Evolutionary conservation across 1,140 invertebrate genomes (phyloP).

Genomic region (Aphis craccivora): DNA sequence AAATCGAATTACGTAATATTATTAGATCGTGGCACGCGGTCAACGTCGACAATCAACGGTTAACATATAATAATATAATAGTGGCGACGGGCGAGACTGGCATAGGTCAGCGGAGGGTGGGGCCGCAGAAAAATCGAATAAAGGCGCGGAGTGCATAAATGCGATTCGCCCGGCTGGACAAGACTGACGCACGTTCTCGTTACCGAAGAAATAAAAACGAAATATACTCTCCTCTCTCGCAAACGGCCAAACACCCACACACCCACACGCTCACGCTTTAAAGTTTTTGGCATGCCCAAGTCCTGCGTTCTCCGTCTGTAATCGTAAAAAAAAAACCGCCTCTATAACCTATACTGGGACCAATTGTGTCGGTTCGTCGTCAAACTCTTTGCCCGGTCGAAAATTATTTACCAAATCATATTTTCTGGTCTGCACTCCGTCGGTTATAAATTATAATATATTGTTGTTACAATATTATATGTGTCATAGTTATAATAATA

Average conservation of each 20-base stretch:
- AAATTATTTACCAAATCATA: neutral
- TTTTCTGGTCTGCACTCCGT: neutral
- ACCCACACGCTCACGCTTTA: neutral
- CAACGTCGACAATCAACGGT: neutral
- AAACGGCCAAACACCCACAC: neutral
- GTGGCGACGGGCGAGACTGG: neutral
- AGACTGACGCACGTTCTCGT: neutral
- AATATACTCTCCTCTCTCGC: neutral
- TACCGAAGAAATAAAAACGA: neutral
- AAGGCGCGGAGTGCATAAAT: neutral
- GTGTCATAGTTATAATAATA: too few species aligned
- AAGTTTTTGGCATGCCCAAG: neutral
- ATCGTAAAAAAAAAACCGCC: neutral
- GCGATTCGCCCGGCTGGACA: neutral
- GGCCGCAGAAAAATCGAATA: neutral
- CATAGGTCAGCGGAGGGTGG: neutral
- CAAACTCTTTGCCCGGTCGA: neutral
- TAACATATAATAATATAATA: neutral
- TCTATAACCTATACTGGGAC: neutral
- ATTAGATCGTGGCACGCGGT: neutral
- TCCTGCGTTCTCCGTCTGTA: neutral
- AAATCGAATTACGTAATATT: constrained; percentile 1
- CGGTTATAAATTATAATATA: neutral
- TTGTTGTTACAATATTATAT: neutral
- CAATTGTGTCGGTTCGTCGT: neutral